Evolutionary conservation across 2,888 invertebrate species (phyloP).

Genomic region (Plebejus anna): DNA sequence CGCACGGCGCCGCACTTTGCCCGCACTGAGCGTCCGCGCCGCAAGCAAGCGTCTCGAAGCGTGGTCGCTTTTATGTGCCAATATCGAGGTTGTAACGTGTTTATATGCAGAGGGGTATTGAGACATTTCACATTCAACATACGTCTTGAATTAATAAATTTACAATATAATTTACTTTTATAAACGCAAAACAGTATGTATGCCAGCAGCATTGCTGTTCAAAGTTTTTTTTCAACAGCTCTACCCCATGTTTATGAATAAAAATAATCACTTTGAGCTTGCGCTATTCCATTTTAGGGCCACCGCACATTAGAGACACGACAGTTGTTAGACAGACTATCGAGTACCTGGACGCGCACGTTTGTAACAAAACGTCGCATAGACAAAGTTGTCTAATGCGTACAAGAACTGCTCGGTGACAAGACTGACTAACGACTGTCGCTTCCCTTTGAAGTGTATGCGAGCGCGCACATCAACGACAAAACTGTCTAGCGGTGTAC

Average conservation of each 20-base stretch:
- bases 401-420: no score
- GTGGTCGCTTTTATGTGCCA: constrained; percentile 1
- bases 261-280: neutral
- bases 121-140: neutral
- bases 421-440: no score
- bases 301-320: no score
- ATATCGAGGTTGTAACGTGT: neutral
- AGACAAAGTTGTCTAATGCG: no score
- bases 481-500: no score
- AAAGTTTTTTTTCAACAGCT: neutral
- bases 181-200: neutral
- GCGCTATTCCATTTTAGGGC: neutral
- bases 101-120: neutral
- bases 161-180: no score
- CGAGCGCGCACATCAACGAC: no score
- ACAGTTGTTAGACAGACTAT: no score
- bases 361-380: no score
- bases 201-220: no score
- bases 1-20: neutral
- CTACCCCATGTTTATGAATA: neutral
- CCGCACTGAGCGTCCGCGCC: neutral
- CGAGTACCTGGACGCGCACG: no score
- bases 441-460: no score
- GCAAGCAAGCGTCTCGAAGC: neutral
- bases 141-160: neutral